Percentiles rank a stretch among this genome's conserved stretches.
Evolutionary conservation across 2,797 vertebrate genomes (phyloP).

Genomic region (Chelonia mydas): DNA sequence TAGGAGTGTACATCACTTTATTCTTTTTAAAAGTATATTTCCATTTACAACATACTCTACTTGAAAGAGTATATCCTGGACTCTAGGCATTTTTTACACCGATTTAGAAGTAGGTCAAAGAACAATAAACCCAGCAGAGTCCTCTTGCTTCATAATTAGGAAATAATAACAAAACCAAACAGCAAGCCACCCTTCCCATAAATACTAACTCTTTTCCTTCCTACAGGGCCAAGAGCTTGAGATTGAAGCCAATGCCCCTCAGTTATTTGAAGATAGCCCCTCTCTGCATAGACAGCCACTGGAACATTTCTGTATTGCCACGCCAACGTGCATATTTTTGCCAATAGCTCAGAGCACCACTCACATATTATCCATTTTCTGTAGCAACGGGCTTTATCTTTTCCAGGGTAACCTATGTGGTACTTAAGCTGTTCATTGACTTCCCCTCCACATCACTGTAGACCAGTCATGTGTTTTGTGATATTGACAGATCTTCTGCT

Average conservation of each 20-base stretch:
- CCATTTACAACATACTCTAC: not conserved
- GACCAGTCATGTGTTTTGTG: not conserved
- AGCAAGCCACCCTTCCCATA: not conserved
- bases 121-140: not conserved
- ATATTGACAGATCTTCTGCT: not conserved
- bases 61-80: not conserved
- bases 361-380: not conserved
- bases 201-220: not conserved
- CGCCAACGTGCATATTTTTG: not conserved
- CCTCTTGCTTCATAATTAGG: not conserved
- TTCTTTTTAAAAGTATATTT: not conserved
- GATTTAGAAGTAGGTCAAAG: not conserved
- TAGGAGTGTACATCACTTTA: not conserved
- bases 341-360: fast-evolving
- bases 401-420: not conserved
- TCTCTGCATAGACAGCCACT: not conserved
- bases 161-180: not conserved
- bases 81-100: not conserved
- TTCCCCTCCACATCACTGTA: not conserved
- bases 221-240: not conserved
- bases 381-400: not conserved
- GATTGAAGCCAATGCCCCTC: not conserved
- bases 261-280: fast-evolving
- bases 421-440: not conserved
- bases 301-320: not conserved